These are phyloP conservation scores for Drosophila gunungcola DNA, from an alignment of 1,140 invertebrate genomes.

Conservation along the genomic window DNA sequence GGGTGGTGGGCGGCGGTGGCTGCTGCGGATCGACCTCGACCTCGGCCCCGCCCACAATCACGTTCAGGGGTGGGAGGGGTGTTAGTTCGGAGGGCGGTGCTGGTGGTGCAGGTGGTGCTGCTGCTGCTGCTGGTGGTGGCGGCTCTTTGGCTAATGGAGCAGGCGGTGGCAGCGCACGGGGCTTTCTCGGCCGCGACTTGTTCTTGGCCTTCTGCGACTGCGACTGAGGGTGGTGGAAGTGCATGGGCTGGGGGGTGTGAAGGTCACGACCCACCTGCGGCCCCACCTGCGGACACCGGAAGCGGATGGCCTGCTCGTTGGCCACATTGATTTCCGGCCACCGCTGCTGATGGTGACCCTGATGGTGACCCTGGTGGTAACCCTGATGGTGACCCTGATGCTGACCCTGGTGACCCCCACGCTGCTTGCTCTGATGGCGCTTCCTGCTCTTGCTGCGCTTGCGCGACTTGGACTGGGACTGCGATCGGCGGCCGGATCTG, in stretches of 20 bases:
- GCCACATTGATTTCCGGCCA: slow-evolving; percentile 69
- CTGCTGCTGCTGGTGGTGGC: neutral
- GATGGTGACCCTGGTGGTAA: neutral
- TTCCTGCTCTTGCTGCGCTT: slow-evolving; percentile 66
- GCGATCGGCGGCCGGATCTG: slow-evolving; percentile 27
- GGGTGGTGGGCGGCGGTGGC: slow-evolving; percentile 48
- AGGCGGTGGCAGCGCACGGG: neutral
- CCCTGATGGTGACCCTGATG: neutral
- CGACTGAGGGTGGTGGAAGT: slow-evolving; percentile 79
- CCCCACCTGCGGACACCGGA: slow-evolving; percentile 81
- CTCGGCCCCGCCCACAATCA: slow-evolving; percentile 20
- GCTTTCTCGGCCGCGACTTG: slow-evolving; percentile 5
- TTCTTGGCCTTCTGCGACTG: slow-evolving; percentile 27
- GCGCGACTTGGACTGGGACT: slow-evolving; percentile 17
- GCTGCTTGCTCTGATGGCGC: slow-evolving; percentile 19
- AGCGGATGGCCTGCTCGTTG: slow-evolving; percentile 79
- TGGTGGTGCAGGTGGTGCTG: slow-evolving; percentile 9
- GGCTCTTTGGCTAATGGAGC: neutral
- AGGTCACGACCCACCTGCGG: slow-evolving; percentile 75
- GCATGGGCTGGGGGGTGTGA: slow-evolving; percentile 69
- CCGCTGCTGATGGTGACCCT: slow-evolving; percentile 6
- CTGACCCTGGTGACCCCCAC: neutral
- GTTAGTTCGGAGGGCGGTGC: slow-evolving; percentile 9
- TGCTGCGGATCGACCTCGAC: slow-evolving; percentile 20
- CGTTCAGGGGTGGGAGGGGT: slow-evolving; percentile 21